phyloP scores from a whole-genome alignment of 2,113 vertebrate genomes.

The Cisticola juncidis region DNA sequence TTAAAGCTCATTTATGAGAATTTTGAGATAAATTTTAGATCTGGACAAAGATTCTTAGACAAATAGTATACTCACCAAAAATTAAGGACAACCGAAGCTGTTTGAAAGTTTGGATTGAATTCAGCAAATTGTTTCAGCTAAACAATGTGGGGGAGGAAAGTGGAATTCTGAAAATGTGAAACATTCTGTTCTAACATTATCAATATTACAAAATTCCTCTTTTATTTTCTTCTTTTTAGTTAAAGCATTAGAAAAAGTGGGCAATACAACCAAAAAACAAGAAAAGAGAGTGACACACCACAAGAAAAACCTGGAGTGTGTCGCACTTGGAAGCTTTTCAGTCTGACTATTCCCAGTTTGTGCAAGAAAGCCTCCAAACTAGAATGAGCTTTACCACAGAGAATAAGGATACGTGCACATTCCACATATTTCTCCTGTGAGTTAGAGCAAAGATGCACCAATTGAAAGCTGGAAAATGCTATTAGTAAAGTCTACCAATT shows the following conservation, averaged over 20 bases:
- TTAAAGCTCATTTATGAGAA: neutral
- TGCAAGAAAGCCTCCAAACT: slow-evolving; percentile 36
- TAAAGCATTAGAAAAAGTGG: neutral
- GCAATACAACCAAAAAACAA: neutral
- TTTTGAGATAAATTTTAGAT: neutral
- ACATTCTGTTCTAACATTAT: slow-evolving; percentile 13
- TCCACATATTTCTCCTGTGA: slow-evolving; percentile 59
- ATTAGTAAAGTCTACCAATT: neutral
- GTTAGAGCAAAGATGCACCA: slow-evolving; percentile 50
- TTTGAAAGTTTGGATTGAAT: slow-evolving; percentile 26
- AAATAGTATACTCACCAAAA: slow-evolving; percentile 11
- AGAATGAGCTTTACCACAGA: slow-evolving; percentile 32
- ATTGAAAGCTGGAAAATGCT: neutral
- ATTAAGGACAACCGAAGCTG: slow-evolving; percentile 1
- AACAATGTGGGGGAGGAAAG: slow-evolving; percentile 36
- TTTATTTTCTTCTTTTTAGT: neutral
- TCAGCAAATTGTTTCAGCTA: slow-evolving; percentile 47
- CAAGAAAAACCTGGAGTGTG: slow-evolving; percentile 32
- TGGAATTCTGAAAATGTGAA: slow-evolving; percentile 63
- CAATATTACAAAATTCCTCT: slow-evolving; percentile 29
- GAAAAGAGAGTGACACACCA: neutral
- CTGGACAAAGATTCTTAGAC: neutral
- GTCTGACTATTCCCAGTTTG: slow-evolving; percentile 34
- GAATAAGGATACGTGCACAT: slow-evolving; percentile 44
- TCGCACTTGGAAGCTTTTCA: slow-evolving; percentile 37